Conservation (phyloP, 2,113 vertebrate species). For the Calidris pygmaea region DNA sequence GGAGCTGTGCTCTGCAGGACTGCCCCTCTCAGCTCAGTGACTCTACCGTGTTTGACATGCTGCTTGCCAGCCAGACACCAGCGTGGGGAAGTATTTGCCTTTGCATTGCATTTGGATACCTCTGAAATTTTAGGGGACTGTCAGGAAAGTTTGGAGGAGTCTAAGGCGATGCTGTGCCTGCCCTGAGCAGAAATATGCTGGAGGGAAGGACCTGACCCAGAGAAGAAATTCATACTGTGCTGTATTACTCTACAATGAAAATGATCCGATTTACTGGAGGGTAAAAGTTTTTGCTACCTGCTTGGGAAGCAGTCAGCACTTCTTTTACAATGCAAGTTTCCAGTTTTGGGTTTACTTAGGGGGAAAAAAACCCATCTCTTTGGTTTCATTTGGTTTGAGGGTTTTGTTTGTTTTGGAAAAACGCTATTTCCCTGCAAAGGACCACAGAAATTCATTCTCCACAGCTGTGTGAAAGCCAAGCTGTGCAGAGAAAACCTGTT, state of each 20-base stretch:
- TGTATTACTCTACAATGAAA: background rate
- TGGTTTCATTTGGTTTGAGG: conserved; percentile 35
- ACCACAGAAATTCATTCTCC: conserved; percentile 48
- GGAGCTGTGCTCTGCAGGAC: background rate
- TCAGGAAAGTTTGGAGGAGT: background rate
- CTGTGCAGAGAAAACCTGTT: conserved; percentile 38
- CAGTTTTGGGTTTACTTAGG: conserved; percentile 4
- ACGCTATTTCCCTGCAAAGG: conserved; percentile 18
- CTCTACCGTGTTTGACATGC: background rate
- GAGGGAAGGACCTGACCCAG: background rate
- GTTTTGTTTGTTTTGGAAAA: conserved; percentile 58
- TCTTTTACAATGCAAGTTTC: conserved; percentile 34
- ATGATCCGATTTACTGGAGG: background rate
- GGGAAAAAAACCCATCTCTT: background rate
- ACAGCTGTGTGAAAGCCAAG: conserved; percentile 18
- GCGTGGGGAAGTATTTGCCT: background rate
- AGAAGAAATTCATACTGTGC: background rate
- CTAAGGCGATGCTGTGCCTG: background rate
- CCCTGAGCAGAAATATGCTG: background rate
- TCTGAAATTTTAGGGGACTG: background rate
- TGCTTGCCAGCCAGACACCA: background rate
- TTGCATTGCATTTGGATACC: background rate
- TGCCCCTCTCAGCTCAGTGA: background rate
- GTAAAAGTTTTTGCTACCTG: conserved; percentile 40
- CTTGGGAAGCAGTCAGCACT: background rate